Evolutionary conservation across 2,797 vertebrate species (phyloP), one percentile per base, ranked within the genome.

Genomic region (Gallinago nigripennis): DNA sequence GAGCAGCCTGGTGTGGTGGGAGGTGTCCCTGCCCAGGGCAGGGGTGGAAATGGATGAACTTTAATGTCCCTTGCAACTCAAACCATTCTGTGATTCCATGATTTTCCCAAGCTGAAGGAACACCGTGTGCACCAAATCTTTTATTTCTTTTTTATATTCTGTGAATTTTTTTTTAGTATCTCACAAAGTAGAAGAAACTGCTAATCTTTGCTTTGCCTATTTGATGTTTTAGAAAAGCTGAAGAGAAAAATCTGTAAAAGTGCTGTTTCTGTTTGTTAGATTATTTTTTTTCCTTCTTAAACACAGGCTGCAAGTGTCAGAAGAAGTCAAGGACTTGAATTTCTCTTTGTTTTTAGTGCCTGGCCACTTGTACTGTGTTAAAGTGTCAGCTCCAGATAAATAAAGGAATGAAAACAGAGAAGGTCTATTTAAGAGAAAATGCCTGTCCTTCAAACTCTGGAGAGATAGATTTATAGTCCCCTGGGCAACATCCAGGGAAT

Each of bases 251-350:
- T 86, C 88, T 64, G 93, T 87, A 94, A 94, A 96, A 86, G 57
- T 2, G 0, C 25, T 82, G 82, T 66, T 76, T 94, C 60, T 92
- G 37, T 93, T 90, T 39, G 66, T 69, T 81, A 77, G 78, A 35
- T 39, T 48, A 48, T 33, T 37, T 46, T 76, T 88, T 85, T n/a
- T 25, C 23, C 39, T 89, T 69, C 90, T 96, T 94, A 91, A 96
- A 86, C 83, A 87, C 90, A 92, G 86, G 57, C 91, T 90, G 76
- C 50, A 76, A 93, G 77, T 94, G 86, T 94, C 63, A 84, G 88
- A 91, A 94, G 69, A 83, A 94, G 97, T 96, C 96, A 97, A 96
- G 93, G 96, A 96, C 91, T 95, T 9, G 3, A 73, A 65, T 81
- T 96, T 94, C 89, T 93, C 92, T 95, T 94, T 95, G 93, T 71